Percentiles rank a stretch among this genome's conserved stretches.
phyloP scores from a whole-genome alignment of 2,797 vertebrate genomes.

The Molothrus aeneus region DNA sequence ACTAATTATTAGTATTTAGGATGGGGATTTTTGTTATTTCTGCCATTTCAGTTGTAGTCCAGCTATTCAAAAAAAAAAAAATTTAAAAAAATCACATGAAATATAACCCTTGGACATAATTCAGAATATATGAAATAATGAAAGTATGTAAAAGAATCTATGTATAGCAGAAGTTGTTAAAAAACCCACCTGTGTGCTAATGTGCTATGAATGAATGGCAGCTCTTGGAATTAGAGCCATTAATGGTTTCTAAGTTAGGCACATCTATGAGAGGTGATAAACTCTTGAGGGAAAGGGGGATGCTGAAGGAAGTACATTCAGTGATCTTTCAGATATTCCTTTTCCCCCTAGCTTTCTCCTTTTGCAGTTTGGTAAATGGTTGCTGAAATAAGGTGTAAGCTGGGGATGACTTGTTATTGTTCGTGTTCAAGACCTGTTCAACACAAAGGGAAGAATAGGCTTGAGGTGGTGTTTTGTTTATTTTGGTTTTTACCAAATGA shows the following conservation, averaged over 20 bases:
- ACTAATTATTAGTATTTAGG: background rate
- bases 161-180: background rate
- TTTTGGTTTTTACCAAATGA: background rate
- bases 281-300: background rate
- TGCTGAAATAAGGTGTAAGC: background rate
- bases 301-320: background rate
- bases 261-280: background rate
- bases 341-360: background rate
- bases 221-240: background rate
- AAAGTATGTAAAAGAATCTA: background rate
- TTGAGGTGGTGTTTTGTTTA: background rate
- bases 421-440: background rate
- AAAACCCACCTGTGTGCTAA: background rate
- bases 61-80: background rate
- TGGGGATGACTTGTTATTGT: background rate
- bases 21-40: accelerated
- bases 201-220: background rate
- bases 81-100: background rate
- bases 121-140: background rate
- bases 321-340: background rate
- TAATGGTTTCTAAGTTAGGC: background rate
- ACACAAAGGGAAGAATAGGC: background rate
- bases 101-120: background rate
- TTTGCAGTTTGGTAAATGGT: background rate
- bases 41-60: background rate